Evolutionary conservation across 2,888 invertebrate species (phyloP).

Genomic region (Cataglyphis altisquamis): DNA sequence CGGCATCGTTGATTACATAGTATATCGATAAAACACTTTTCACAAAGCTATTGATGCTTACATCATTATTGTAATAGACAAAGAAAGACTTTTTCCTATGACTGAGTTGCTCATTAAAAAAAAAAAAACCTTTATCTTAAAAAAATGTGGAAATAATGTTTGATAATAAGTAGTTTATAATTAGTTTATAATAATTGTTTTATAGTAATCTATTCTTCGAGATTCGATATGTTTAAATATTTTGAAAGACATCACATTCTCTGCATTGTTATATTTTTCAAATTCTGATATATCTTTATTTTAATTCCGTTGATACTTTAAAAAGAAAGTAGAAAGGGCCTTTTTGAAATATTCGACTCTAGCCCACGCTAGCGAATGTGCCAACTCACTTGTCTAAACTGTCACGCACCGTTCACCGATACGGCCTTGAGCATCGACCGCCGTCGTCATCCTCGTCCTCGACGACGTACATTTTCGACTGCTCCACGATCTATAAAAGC

Average conservation of each 20-base stretch:
- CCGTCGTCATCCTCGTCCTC: background rate
- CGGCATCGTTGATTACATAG: background rate
- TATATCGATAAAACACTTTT: background rate
- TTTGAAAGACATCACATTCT: background rate
- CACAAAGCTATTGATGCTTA: background rate
- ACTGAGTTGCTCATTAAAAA: background rate
- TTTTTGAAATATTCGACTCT: background rate
- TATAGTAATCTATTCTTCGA: background rate
- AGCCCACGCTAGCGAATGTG: background rate
- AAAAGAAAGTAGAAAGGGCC: background rate
- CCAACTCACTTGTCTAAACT: constrained; percentile 51
- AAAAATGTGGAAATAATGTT: background rate
- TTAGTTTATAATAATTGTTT: background rate
- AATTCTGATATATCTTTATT: background rate
- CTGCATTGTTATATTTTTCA: background rate
- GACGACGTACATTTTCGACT: constrained; percentile 53
- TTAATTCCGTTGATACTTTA: background rate
- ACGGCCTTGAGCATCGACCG: constrained; percentile 57
- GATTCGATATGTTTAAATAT: background rate
- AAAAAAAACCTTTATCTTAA: background rate
- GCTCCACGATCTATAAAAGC: constrained; percentile 4
- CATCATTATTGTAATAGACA: background rate
- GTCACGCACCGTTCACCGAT: constrained; percentile 18
- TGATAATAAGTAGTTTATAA: too few species aligned
- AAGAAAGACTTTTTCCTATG: background rate